Base-by-base conservation (phyloP, 2,888 invertebrate genomes). In the Xestobium rufovillosum region DNA sequence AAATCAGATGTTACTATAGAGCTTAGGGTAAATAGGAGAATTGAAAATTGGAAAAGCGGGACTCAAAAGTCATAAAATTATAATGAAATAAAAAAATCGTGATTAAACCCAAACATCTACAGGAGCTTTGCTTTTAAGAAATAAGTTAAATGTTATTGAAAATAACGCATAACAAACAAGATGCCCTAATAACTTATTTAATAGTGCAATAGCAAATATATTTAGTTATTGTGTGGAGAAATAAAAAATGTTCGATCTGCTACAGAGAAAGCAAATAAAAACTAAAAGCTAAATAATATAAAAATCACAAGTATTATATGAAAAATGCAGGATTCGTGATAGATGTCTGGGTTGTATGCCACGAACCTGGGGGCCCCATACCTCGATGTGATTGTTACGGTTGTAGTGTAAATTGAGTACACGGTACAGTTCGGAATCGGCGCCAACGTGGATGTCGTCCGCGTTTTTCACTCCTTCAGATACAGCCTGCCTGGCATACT, bases 381-480 rank as follows among this genome's bases (percentile, higher is more conserved):
- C 90, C 84, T 89, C 86, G 73, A 91, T 87, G 76, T 90, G 89
- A 68, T 78, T 91, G 72, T 96, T 96, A 71, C 95, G 80, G 76
- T 96, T 96, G 78, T 96, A 96, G 69, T 99, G 98, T 55, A 97
- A 80, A 70, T 97, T 98, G 59, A 98, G 83, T 61, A 94, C 91
- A 65, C 97, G 79, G 74, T 95, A 96, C 53, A 98, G 80, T 70
- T 99, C 98, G 43, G 92, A 92, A 69, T 99, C 97, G 39, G 82
- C 82, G 44, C 86, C 87, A 40, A 99, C 94, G 64, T 85, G 84
- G 42, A 99, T 75, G 61, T 97, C 95, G 50, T 96, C 95, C 12
- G 85, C 80, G 58, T 80, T 80, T 67, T 91, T 90, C 56, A 92
- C 78, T 44, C 97, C 97, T 71, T 99, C 97, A 54, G 91, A 90